Evolutionary conservation across 2,888 invertebrate species (phyloP), one percentile per base, ranked within the genome.

Genomic region (Stratiomys singularior): DNA sequence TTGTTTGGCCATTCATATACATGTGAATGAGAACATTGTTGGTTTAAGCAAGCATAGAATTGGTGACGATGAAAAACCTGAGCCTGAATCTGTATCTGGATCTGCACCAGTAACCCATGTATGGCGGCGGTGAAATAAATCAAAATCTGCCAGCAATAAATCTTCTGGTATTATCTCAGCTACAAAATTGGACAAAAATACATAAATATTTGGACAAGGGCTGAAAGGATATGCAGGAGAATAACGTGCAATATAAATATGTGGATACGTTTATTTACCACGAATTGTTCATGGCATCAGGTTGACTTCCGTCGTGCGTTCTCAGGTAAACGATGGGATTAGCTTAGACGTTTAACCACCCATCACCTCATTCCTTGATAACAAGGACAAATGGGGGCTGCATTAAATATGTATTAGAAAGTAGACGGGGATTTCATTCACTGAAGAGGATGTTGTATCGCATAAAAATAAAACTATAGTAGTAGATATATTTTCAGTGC

Each of bases 71-170:
- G 47, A 23, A 44, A 23, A 30, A 47, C 25, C 25, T 18, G 25
- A n/a, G 47, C 1, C 46, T 21, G 23, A 2, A 7, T 25, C 23
- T 60, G 60, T 4, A 52, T n/a, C 9, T 21, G 71, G 25, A 18
- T n/a, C 30, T 47, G 63, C 46, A 25, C 76, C 52, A 27, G 52
- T 44, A 52, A 30, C n/a, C 28, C 46, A 30, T 18, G 37, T 9
- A 69, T 47, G 46, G 23, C n/a, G 66, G 37, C 28, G 64, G 9
- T n/a, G n/a, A 76, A 76, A 76, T 76, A 76, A 76, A 76, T 76
- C 76, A 76, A 76, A 76, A 76, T 66, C 76, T 76, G 76, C 56
- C 46, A 66, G 56, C 66, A 76, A 76, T 76, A 76, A 76, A 76
- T 76, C 76, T 76, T 63, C 23, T 25, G 52, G 60, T 25, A 69